Evolutionary conservation across 2,113 vertebrate species (phyloP).

Genomic region (Hypomesus transpacificus): DNA sequence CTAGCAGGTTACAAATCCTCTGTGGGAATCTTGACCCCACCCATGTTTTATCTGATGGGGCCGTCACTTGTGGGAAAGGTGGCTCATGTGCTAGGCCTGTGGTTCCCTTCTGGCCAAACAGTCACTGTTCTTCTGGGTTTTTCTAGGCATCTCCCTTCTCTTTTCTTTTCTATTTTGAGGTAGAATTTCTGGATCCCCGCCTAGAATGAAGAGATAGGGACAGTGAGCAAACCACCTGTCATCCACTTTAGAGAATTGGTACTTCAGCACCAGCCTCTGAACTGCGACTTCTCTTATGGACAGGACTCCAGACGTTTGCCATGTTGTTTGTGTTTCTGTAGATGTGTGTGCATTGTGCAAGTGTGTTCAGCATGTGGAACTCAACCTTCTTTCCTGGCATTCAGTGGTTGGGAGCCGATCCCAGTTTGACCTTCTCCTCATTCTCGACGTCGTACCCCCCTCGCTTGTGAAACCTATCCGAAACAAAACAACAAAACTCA

Average conservation of each 20-base stretch:
- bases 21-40: constrained; percentile 31
- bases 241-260: neutral
- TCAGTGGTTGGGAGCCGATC: constrained; percentile 84
- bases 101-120: constrained; percentile 50
- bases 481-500: constrained; percentile 26
- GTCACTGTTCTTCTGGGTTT: constrained; percentile 51
- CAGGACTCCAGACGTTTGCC: neutral
- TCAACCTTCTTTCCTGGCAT: constrained; percentile 59
- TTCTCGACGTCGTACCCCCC: constrained; percentile 93
- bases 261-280: no score
- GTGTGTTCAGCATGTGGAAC: constrained; percentile 14
- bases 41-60: neutral
- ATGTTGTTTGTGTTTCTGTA: neutral
- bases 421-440: constrained; percentile 95
- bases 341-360: neutral
- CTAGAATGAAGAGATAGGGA: constrained; percentile 36
- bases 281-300: neutral
- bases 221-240: constrained; percentile 19
- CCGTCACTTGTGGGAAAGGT: constrained; percentile 19
- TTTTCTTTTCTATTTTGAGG: constrained; percentile 71
- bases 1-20: constrained; percentile 30
- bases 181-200: constrained; percentile 72
- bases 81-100: constrained; percentile 18
- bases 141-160: constrained; percentile 56
- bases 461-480: constrained; percentile 87